Evolutionary conservation across 2,113 vertebrate species (phyloP), one percentile per base, ranked within the genome.

Genomic region (Rousettus leschenaultii): DNA sequence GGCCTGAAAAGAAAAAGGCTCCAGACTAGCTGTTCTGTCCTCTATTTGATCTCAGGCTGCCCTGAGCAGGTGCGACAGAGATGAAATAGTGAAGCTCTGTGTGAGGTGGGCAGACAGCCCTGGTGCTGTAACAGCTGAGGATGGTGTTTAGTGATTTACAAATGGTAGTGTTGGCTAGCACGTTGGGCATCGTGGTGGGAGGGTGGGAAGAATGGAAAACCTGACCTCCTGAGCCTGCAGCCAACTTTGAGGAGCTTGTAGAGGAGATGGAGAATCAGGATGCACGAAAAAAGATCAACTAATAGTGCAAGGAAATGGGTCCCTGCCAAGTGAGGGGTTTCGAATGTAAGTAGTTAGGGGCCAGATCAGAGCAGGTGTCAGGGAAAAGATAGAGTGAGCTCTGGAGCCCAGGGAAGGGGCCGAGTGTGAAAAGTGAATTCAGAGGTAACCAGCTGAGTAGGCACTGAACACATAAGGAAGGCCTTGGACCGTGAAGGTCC

Each of bases 1-100:
- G 5, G 66, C 91, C 86, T 91, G 68, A 73, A 82, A 84, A 86
- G 57, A 74, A n/a, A 80, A 89, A 94, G 94, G 53, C 95, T 93
- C 84, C 53, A 93, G 86, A 28, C 83, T 57, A 59, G 86, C 66
- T 71, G 48, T 90, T 95, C 57, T 71, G 86, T 89, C 92, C 77
- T 95, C 73, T 88, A 5, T 86, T 78, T 65, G 94, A 91, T 83
- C 88, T 51, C 63, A 40, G 28, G 79, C 91, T 35, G 78, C 51
- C 48, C 4, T 0, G 28, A 74, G 94, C 93, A 95, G 95, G 97
- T 94, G 78, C 92, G 57, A 26, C 48, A 40, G 73, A 66, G 61
- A 24, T 14, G 14, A 18, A 79, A 65, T 53, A 71, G 35, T 26
- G 77, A 68, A 88, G 86, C 82, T 68, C 88, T 74, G 14, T 94